Evolutionary conservation across 2,888 invertebrate genomes (phyloP).

Genomic region (Cinara cedri): DNA sequence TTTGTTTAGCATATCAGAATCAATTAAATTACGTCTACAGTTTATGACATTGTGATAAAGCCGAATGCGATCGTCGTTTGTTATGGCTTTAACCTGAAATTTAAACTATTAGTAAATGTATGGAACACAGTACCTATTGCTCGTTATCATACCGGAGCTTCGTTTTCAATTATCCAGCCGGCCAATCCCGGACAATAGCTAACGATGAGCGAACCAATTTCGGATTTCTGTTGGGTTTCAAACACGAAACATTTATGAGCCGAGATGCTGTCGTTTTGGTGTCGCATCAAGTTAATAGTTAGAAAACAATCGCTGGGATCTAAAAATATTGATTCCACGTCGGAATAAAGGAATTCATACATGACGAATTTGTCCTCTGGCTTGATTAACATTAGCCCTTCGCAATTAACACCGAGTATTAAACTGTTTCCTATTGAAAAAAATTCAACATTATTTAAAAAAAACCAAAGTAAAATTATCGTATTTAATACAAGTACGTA

Average conservation of each 20-base stretch:
- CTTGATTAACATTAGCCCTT: constrained; percentile 88
- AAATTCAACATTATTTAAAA: no score
- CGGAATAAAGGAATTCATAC: constrained; percentile 87
- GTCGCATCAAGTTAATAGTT: constrained; percentile 82
- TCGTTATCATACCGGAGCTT: constrained; percentile 66
- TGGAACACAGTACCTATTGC: background rate
- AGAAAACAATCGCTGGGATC: constrained; percentile 92
- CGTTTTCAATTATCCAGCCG: constrained; percentile 79
- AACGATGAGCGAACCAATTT: constrained; percentile 89
- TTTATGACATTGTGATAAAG: constrained; percentile 86
- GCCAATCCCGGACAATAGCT: constrained; percentile 88
- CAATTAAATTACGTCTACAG: constrained; percentile 81
- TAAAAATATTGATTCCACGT: constrained; percentile 87
- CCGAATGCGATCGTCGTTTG: constrained; percentile 85
- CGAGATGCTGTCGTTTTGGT: constrained; percentile 69
- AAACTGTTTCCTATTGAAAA: constrained; percentile 64
- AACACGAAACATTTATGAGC: constrained; percentile 84
- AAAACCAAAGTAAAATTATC: background rate
- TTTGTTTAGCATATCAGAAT: constrained; percentile 80
- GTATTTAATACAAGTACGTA: constrained; percentile 61
- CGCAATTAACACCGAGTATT: constrained; percentile 85
- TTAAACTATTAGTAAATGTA: background rate
- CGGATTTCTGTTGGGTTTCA: constrained; percentile 86
- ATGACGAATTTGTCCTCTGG: constrained; percentile 90
- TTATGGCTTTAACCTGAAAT: constrained; percentile 70